Percentiles rank a stretch among this genome's conserved stretches.
Evolutionary conservation across 2,888 invertebrate genomes (phyloP).

Genomic region (Phyllotreta striolata): DNA sequence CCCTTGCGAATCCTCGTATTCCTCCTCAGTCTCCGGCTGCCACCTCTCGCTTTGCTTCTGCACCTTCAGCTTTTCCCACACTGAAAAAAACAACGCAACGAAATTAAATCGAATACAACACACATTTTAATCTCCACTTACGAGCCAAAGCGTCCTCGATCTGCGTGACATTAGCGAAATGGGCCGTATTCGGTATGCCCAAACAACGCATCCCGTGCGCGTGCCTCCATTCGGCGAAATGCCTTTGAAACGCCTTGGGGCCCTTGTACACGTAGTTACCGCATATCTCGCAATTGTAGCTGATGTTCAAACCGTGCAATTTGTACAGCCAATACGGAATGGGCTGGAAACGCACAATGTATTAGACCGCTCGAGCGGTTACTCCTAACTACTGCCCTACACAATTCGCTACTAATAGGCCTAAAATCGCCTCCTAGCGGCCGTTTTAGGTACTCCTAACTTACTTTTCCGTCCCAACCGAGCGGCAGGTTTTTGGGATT

Average conservation of each 20-base stretch:
- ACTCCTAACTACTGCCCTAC: too few species aligned
- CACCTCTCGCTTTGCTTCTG: constrained; percentile 96
- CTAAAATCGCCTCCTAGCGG: too few species aligned
- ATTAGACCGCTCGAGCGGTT: too few species aligned
- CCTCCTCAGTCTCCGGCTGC: constrained; percentile 97
- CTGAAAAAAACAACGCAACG: constrained; percentile 61
- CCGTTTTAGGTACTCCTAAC: background rate
- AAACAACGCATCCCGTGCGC: constrained; percentile 95
- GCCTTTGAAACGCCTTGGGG: constrained; percentile 98
- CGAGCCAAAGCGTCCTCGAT: constrained; percentile 96
- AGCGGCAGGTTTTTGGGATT: constrained; percentile 99
- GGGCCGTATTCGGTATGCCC: constrained; percentile 99
- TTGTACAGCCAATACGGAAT: constrained; percentile 99
- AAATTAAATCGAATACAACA: constrained; percentile 21
- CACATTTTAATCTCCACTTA: too few species aligned
- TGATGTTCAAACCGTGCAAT: constrained; percentile 97
- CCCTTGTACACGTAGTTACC: constrained; percentile 99
- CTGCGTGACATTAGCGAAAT: constrained; percentile 99
- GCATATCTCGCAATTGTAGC: constrained; percentile 99
- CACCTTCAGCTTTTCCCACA: constrained; percentile 97
- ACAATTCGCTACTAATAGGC: too few species aligned
- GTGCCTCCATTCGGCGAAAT: constrained; percentile 94
- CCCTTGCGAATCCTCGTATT: constrained; percentile 97
- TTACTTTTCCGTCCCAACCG: constrained; percentile 97
- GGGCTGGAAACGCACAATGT: constrained; percentile 60